These are phyloP conservation scores for Plutella xylostella DNA, from an alignment of 2,888 invertebrate species.

Conservation along the genomic window DNA sequence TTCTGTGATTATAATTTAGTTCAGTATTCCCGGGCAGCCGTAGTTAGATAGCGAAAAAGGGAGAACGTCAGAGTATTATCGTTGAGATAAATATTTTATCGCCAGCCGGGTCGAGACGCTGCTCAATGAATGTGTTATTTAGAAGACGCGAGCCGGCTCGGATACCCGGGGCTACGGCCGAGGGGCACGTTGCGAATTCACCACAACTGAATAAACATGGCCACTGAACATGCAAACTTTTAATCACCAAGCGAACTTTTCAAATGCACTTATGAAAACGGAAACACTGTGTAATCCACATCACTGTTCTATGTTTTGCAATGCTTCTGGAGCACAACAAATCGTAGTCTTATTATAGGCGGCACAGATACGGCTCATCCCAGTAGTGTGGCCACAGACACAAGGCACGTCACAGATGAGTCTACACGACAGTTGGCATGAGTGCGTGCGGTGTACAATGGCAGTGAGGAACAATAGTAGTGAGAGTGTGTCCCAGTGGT, in stretches of 20 bases:
- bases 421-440: neutral
- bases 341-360: neutral
- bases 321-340: no score
- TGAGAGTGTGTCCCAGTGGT: conserved; percentile 34
- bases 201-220: conserved; percentile 26
- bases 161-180: conserved; percentile 25
- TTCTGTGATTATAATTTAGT: no score
- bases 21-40: no score
- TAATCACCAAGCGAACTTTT: no score
- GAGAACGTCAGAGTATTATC: conserved; percentile 16
- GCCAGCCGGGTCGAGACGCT: conserved; percentile 19
- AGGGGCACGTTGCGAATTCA: conserved; percentile 26
- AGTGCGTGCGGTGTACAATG: neutral
- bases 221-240: neutral
- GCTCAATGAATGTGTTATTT: conserved; percentile 37
- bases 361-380: no score
- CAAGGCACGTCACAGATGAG: neutral
- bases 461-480: conserved; percentile 9
- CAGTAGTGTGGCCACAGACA: neutral
- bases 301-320: no score
- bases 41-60: no score
- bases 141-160: conserved; percentile 23
- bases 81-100: conserved; percentile 25
- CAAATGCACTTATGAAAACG: no score
- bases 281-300: no score